These are phyloP conservation scores for Meliscaeva auricollis DNA, from an alignment of 2,888 invertebrate genomes.

Conservation along the genomic window DNA sequence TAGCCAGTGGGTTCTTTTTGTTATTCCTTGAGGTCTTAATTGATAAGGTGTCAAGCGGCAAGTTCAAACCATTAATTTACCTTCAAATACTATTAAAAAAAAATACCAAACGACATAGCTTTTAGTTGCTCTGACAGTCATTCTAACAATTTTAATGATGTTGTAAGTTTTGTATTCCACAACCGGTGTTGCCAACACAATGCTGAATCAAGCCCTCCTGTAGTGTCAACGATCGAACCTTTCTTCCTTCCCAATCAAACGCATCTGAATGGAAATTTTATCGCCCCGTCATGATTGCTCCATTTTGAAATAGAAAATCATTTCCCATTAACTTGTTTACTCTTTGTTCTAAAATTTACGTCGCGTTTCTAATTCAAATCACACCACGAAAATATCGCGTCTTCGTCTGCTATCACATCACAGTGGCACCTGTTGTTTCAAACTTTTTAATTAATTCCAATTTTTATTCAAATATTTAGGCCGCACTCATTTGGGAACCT, in stretches of 20 bases:
- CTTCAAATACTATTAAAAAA: neutral
- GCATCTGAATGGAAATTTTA: neutral
- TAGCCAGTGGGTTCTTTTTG: constrained; percentile 20
- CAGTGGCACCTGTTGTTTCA: constrained; percentile 52
- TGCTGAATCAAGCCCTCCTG: constrained; percentile 39
- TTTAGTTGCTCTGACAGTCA: neutral
- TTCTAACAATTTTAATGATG: constrained; percentile 47
- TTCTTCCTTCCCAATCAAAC: constrained; percentile 12
- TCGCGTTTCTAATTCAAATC: constrained; percentile 34
- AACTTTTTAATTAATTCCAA: constrained; percentile 52
- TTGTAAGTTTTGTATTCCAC: constrained; percentile 41
- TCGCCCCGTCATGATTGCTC: constrained; percentile 34
- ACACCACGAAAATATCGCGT: constrained; percentile 26
- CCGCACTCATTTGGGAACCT: neutral
- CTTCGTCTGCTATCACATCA: neutral
- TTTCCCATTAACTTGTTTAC: constrained; percentile 48
- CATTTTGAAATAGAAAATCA: constrained; percentile 58
- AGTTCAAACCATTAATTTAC: constrained; percentile 50
- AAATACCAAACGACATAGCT: constrained; percentile 4
- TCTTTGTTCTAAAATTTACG: constrained; percentile 45
- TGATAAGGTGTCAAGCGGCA: constrained; percentile 68
- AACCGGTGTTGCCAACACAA: constrained; percentile 35
- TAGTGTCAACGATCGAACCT: constrained; percentile 27
- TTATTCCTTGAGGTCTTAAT: constrained; percentile 52
- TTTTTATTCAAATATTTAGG: constrained; percentile 57